These are phyloP conservation scores for Scelioninae gen. 1 DNA, from an alignment of 2,888 invertebrate species.

Conservation along the genomic window DNA sequence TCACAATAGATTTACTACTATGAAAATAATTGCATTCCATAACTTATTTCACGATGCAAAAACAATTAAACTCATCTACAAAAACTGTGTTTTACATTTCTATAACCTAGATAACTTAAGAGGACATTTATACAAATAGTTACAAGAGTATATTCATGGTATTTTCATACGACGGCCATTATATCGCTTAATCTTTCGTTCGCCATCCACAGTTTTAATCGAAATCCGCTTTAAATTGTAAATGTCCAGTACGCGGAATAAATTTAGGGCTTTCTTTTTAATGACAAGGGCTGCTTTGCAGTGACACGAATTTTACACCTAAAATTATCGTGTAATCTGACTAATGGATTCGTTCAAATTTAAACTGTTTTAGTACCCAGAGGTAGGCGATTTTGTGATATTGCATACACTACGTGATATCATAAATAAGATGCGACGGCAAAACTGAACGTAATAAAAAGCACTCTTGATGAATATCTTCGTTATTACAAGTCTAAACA, in stretches of 20 bases:
- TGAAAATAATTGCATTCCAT: too few relatives aligned
- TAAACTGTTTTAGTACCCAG: conserved; percentile 43
- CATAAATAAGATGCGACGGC: conserved; percentile 18
- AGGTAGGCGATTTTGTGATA: conserved; percentile 21
- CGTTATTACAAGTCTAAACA: too few relatives aligned
- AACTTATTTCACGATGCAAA: too few relatives aligned
- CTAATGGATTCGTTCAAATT: conserved; percentile 59
- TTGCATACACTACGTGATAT: conserved; percentile 8
- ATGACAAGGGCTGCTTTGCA: conserved; percentile 33
- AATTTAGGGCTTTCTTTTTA: conserved; percentile 55
- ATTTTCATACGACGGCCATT: conserved; percentile 55
- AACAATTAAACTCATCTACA: too few relatives aligned
- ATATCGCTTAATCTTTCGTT: conserved; percentile 69
- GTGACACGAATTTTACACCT: conserved; percentile 60
- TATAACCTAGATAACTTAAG: conserved; percentile 1
- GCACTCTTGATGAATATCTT: background rate
- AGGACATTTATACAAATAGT: conserved; percentile 41
- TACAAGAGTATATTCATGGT: conserved; percentile 56
- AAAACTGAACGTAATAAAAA: conserved; percentile 2
- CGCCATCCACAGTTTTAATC: conserved; percentile 74
- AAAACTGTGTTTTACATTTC: background rate
- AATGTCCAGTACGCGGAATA: conserved; percentile 68
- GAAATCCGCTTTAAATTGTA: conserved; percentile 75
- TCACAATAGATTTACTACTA: too few relatives aligned
- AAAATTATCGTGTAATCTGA: conserved; percentile 45